Base-by-base conservation (phyloP, 2,113 vertebrate genomes). In the Morone saxatilis region DNA sequence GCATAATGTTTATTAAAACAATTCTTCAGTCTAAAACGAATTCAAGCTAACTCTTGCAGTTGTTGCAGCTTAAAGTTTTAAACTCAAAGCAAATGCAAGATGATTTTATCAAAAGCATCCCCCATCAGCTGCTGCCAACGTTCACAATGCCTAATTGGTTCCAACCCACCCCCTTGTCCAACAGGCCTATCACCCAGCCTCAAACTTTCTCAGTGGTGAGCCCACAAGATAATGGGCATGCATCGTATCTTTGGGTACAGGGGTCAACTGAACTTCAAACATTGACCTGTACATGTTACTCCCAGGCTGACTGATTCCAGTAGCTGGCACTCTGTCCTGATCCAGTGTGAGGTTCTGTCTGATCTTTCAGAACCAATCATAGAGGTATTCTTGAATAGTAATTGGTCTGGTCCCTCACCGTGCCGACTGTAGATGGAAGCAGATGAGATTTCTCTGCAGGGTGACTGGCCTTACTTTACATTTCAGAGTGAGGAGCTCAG, bases 401-500 rank as follows among this genome's bases (percentile, higher is more conserved):
- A 25, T 63, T 63, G 38, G 41, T 74, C 40, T 43, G 13, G 43
- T 31, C n/a, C n/a, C 10, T 76, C n/a, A n/a, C 9, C 16, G 8
- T 53, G 45, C 41, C 68, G 57, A 63, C 5, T 51, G n/a, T 5
- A 62, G 59, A 71, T 3, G 50, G 2, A 73, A 76, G 57, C 11
- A 17, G 19, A 79, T 60, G 43, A 54, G 71, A 31, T 54, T 54
- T 59, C n/a, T 53, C 66, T 36, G 25, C 53, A 68, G 25, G 31
- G 41, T 43, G 41, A 20, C 20, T 77, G 62, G 25, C 14, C 62
- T 60, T 43, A 78, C 63, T 85, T 78, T 65, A 82, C 43, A 80
- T 65, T 76, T 71, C 72, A 85, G 67, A 81, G 53, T 20, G 56
- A 75, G 31, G 45, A 77, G 76, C 70, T 72, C 68, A 31, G 25